Conservation (phyloP, 1,140 invertebrate species). For the Oppia nitens region DNA sequence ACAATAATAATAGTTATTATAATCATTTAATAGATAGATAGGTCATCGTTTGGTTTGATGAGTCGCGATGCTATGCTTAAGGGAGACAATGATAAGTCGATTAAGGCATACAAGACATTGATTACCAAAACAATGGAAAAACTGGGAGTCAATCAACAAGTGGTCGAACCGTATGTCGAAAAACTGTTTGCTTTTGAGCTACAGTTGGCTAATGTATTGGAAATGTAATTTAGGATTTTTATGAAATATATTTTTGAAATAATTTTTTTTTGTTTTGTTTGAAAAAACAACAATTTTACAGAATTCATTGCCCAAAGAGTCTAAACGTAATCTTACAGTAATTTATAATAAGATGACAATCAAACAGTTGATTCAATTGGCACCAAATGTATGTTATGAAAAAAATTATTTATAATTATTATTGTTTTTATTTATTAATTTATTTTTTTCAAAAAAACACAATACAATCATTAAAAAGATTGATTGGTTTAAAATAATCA, state of each 20-base stretch:
- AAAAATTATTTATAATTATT: not conserved
- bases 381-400: constrained; percentile 26
- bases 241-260: too few species aligned
- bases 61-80: constrained; percentile 49
- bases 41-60: constrained; percentile 62
- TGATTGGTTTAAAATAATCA: constrained; percentile 10
- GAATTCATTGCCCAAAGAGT: constrained; percentile 16
- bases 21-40: constrained; percentile 55
- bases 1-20: not conserved
- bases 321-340: constrained; percentile 13
- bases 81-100: constrained; percentile 36
- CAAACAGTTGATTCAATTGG: constrained; percentile 5
- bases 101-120: constrained; percentile 32
- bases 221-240: too few species aligned
- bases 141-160: not conserved
- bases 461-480: too few species aligned
- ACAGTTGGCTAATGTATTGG: not conserved
- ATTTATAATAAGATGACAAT: constrained; percentile 17
- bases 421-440: not conserved
- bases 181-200: not conserved
- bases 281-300: not conserved
- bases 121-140: constrained; percentile 22
- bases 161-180: not conserved
- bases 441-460: too few species aligned
- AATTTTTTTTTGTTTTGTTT: too few species aligned